These are phyloP conservation scores for Cybosia mesomella DNA, from an alignment of 2,888 invertebrate species.

Conservation along the genomic window DNA sequence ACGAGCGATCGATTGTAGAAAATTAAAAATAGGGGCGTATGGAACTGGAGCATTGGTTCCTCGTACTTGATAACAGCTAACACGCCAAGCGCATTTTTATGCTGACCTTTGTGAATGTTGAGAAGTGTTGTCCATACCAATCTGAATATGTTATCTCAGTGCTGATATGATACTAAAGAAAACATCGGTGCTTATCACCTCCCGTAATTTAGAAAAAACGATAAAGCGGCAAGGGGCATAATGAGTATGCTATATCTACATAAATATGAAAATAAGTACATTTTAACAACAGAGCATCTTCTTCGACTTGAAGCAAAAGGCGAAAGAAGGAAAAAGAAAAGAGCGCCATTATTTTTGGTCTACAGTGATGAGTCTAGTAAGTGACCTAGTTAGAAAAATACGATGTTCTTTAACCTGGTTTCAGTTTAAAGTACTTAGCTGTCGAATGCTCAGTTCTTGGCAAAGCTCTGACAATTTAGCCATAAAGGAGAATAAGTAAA, in stretches of 20 bases:
- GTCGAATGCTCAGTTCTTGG: no score
- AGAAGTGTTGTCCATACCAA: constrained; percentile 4
- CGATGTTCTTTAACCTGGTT: no score
- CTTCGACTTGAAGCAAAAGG: background rate
- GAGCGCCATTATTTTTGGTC: no score
- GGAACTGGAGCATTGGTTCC: background rate
- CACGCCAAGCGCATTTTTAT: background rate
- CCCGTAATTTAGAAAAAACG: constrained; percentile 8
- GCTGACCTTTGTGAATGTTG: constrained; percentile 3
- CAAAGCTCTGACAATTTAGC: no score
- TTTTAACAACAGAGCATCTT: background rate
- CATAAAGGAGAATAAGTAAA: no score
- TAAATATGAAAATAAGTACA: background rate
- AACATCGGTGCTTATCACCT: constrained; percentile 20
- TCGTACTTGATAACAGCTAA: background rate
- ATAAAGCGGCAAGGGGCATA: constrained; percentile 2
- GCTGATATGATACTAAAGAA: constrained; percentile 17
- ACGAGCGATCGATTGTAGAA: constrained; percentile 1
- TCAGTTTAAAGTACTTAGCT: no score
- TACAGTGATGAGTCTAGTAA: no score
- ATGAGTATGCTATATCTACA: background rate
- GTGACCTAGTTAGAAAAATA: no score
- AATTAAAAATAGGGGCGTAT: constrained; percentile 1
- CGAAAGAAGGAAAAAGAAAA: no score
- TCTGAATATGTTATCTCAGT: constrained; percentile 11